A percentile compares a stretch with the other conserved stretches of the same genome.
phyloP scores from a whole-genome alignment of 2,888 invertebrate species.

The Alloscopus bannaensis region DNA sequence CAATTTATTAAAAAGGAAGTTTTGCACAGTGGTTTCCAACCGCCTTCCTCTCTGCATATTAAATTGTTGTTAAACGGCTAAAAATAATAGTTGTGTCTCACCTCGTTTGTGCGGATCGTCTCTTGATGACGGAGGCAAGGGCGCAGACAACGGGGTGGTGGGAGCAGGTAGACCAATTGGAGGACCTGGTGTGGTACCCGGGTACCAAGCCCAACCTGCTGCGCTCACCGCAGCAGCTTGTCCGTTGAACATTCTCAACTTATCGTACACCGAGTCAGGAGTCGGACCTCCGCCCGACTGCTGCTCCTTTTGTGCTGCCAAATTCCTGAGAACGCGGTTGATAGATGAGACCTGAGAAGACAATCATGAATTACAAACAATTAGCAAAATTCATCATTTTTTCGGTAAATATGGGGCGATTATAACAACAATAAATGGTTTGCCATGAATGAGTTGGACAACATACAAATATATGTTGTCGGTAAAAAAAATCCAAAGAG shows the following conservation, averaged over 20 bases:
- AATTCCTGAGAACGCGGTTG: slow-evolving; percentile 96
- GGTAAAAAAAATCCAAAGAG: too few species aligned
- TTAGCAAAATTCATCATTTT: neutral
- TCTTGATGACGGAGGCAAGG: slow-evolving; percentile 77
- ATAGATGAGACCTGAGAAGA: slow-evolving; percentile 94
- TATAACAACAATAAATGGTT: too few species aligned
- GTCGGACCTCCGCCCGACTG: slow-evolving; percentile 85
- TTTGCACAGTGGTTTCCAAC: too few species aligned
- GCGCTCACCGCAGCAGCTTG: slow-evolving; percentile 79
- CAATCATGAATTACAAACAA: slow-evolving; percentile 9
- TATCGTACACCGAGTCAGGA: slow-evolving; percentile 94
- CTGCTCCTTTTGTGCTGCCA: slow-evolving; percentile 97
- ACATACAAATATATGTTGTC: too few species aligned
- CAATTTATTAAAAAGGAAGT: too few species aligned
- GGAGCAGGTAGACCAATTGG: slow-evolving; percentile 81
- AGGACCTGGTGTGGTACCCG: slow-evolving; percentile 84
- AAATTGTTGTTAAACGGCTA: too few species aligned
- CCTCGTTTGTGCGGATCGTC: slow-evolving; percentile 88
- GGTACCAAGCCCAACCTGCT: slow-evolving; percentile 91
- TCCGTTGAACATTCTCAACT: slow-evolving; percentile 95
- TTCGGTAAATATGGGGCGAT: neutral
- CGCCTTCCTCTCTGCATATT: too few species aligned
- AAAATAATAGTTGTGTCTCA: too few species aligned
- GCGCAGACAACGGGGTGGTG: slow-evolving; percentile 76
- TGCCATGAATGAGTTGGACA: too few species aligned